Percentiles rank a stretch among this genome's conserved stretches.
Conservation (phyloP, 2,797 vertebrate genomes). For the Telmatherina bonti region DNA sequence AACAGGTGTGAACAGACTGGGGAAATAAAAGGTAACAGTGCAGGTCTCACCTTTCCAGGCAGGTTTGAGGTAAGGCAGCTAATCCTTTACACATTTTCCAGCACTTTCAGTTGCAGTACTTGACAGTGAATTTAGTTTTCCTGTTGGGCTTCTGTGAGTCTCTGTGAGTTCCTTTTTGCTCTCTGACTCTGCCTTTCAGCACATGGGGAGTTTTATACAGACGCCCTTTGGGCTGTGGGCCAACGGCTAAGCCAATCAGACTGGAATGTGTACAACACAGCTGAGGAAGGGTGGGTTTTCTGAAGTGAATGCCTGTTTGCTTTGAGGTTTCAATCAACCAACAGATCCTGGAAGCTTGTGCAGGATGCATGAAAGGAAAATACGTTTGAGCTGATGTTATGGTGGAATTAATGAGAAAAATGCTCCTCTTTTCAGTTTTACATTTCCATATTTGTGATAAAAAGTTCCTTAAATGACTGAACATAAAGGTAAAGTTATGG, state of each 20-base stretch:
- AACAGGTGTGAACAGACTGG: not conserved
- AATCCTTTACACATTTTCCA: slow-evolving; percentile 94
- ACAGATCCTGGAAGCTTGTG: slow-evolving; percentile 7
- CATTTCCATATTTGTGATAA: too few species aligned
- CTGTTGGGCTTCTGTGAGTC: slow-evolving; percentile 25
- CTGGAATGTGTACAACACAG: slow-evolving; percentile 63
- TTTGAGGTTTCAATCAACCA: slow-evolving; percentile 50
- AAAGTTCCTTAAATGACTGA: too few species aligned
- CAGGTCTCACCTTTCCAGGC: slow-evolving; percentile 89
- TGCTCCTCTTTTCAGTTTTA: too few species aligned
- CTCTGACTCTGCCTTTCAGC: slow-evolving; percentile 74
- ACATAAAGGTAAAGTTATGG: too few species aligned
- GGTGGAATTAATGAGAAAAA: too few species aligned
- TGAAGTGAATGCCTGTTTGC: slow-evolving; percentile 48
- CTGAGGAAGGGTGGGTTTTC: slow-evolving; percentile 55
- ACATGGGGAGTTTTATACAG: slow-evolving; percentile 77
- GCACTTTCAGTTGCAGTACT: slow-evolving; percentile 48
- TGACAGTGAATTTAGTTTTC: slow-evolving; percentile 41
- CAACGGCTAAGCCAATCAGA: slow-evolving; percentile 84
- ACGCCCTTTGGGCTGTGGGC: slow-evolving; percentile 76
- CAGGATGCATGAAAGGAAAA: slow-evolving; percentile 29
- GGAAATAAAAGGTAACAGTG: not conserved
- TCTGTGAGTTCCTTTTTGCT: slow-evolving; percentile 49
- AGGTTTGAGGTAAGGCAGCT: slow-evolving; percentile 90
- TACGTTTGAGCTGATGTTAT: not conserved